Percentiles rank a stretch among this genome's conserved stretches.
phyloP scores from a whole-genome alignment of 1,140 invertebrate species.

The Babylonia areolata region DNA sequence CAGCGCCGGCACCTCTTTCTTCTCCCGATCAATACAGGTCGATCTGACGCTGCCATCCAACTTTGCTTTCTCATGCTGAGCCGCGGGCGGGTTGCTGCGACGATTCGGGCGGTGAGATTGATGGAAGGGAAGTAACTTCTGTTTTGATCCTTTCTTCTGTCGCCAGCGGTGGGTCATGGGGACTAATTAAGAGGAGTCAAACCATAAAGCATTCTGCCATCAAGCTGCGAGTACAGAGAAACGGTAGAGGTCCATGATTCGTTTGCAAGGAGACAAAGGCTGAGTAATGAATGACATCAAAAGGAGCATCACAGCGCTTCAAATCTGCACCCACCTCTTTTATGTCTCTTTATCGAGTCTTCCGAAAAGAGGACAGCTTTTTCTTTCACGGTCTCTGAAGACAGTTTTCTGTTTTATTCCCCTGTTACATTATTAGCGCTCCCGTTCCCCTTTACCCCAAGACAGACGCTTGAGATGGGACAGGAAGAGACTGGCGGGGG shows the following conservation, averaged over 20 bases:
- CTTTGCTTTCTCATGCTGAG: no score
- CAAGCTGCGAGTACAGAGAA: conserved; percentile 2
- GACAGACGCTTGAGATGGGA: no score
- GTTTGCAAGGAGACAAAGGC: neutral
- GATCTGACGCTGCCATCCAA: no score
- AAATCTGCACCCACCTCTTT: neutral
- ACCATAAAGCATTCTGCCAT: conserved; percentile 16
- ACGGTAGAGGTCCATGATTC: neutral
- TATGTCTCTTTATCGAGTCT: conserved; percentile 3
- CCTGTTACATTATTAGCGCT: neutral
- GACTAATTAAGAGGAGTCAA: conserved; percentile 30
- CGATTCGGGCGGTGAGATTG: no score
- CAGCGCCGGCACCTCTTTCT: no score
- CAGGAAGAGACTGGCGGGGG: no score
- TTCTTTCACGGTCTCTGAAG: neutral
- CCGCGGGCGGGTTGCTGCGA: no score
- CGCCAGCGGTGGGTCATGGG: neutral
- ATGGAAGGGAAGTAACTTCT: conserved; percentile 26
- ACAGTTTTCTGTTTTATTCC: conserved; percentile 9
- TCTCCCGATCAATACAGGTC: no score
- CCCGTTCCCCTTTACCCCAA: no score
- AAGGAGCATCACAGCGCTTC: conserved; percentile 2
- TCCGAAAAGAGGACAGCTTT: neutral
- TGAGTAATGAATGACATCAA: conserved; percentile 17
- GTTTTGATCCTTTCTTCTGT: conserved; percentile 10